These are phyloP conservation scores for Timema cristinae DNA, from an alignment of 2,888 invertebrate species.

Conservation along the genomic window DNA sequence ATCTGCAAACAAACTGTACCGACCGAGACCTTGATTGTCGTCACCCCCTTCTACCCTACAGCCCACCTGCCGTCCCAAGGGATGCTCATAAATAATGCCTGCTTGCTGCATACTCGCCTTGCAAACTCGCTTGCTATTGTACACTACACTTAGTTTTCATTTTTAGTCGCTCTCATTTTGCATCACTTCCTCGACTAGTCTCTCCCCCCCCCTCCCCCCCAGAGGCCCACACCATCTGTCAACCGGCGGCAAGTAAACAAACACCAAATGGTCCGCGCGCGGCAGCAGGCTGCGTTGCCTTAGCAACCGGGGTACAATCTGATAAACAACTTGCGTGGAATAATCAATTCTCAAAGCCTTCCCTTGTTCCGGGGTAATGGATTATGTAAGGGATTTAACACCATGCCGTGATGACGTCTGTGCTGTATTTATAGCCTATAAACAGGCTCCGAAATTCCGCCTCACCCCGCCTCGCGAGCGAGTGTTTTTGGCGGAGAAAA, in stretches of 20 bases:
- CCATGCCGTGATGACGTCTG: slow-evolving; percentile 32
- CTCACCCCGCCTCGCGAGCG: no score
- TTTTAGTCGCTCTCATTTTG: slow-evolving; percentile 32
- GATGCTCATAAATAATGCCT: slow-evolving; percentile 13
- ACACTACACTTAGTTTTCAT: slow-evolving; percentile 27
- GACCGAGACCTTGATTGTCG: no score
- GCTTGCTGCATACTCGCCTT: no score
- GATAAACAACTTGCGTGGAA: slow-evolving; percentile 37
- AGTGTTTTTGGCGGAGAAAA: neutral
- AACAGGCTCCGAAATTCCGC: slow-evolving; percentile 28
- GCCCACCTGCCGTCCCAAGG: neutral
- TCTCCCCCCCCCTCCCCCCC: neutral
- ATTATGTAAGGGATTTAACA: slow-evolving; percentile 34
- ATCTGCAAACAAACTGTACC: no score
- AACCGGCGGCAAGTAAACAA: slow-evolving; percentile 37
- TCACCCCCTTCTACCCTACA: no score
- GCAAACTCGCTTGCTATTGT: slow-evolving; percentile 23
- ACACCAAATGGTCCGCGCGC: slow-evolving; percentile 37
- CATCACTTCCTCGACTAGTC: slow-evolving; percentile 24
- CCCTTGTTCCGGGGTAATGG: slow-evolving; percentile 33
- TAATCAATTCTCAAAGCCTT: slow-evolving; percentile 35
- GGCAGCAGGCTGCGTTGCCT: slow-evolving; percentile 26
- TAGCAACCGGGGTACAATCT: slow-evolving; percentile 34
- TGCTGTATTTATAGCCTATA: slow-evolving; percentile 33
- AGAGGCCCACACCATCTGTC: slow-evolving; percentile 37